These are phyloP conservation scores for Castor canadensis DNA, from an alignment of 2,113 vertebrate species.

Conservation along the genomic window DNA sequence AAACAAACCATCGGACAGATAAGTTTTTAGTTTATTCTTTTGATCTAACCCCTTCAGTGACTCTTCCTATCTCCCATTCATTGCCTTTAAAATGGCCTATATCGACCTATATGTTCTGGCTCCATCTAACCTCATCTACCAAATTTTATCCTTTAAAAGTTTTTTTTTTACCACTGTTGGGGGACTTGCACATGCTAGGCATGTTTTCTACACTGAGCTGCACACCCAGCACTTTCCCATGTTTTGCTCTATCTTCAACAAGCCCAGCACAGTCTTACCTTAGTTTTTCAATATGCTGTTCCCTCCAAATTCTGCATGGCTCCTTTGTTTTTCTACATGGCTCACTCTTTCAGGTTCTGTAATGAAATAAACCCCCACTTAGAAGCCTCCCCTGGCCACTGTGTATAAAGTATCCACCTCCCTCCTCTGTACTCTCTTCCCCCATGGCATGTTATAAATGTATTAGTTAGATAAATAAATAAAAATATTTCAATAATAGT, in stretches of 20 bases:
- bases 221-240: background rate
- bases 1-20: background rate
- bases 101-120: background rate
- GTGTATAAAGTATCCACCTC: background rate
- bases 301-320: background rate
- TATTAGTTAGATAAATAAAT: background rate
- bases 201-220: background rate
- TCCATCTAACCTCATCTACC: background rate
- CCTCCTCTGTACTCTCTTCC: background rate
- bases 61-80: background rate
- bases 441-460: background rate
- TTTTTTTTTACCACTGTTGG: background rate
- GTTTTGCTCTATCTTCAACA: background rate
- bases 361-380: background rate
- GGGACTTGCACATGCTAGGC: background rate
- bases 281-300: background rate
- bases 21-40: background rate
- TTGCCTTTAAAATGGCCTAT: background rate
- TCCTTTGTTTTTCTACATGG: background rate
- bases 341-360: background rate
- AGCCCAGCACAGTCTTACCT: background rate
- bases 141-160: background rate
- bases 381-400: background rate
- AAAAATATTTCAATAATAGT: background rate
- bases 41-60: background rate